Evolutionary conservation across 2,888 invertebrate genomes (phyloP), one percentile per base, ranked within the genome.

Genomic region (Diadegma fenestrale): DNA sequence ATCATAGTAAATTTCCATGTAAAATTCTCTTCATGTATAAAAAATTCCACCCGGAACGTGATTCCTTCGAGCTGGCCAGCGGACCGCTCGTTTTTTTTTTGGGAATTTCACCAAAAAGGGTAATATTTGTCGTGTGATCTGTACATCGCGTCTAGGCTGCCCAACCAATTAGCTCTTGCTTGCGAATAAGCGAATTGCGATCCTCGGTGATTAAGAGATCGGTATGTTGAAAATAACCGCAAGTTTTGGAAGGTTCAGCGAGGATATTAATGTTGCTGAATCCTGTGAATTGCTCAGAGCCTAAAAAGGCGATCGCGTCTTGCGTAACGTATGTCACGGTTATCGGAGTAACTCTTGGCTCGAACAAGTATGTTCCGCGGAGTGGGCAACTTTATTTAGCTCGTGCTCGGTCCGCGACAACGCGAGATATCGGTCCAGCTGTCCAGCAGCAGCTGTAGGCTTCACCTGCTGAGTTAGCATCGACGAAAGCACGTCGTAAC

Each of bases 351-450:
- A 80, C 76, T 80, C 54, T 54, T 54, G 37, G 37, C 61, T 80
- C 61, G 26, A 73, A 30, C 66, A 54, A 37, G 79, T 43, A 30
- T 51, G 79, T 75, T 43, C 33, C 61, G 69, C 73, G 75, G 81
- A 80, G 64, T 82, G 75, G 63, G 58, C 73, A 54, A 82, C 68
- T 43, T 30, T 26, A 79, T 58, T 77, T 30, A 51, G 79, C 79
- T 72, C 69, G 69, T 22, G 54, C 69, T 48, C 37, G 58, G 78
- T 43, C 73, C 73, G 75, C 82, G 80, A 80, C 63, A 66, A 33
- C 83, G 73, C 76, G 84, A 89, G 90, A 92, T 93, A 93, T 93
- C 92, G 92, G 92, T 92, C 92, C 93, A 90, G 92, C 92, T 91
- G 92, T 92, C 90, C 90, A 80, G 82, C 82, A 86, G 77, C 91